Evolutionary conservation across 2,797 vertebrate genomes (phyloP).

Genomic region (Neosilurus mollespiculum): DNA sequence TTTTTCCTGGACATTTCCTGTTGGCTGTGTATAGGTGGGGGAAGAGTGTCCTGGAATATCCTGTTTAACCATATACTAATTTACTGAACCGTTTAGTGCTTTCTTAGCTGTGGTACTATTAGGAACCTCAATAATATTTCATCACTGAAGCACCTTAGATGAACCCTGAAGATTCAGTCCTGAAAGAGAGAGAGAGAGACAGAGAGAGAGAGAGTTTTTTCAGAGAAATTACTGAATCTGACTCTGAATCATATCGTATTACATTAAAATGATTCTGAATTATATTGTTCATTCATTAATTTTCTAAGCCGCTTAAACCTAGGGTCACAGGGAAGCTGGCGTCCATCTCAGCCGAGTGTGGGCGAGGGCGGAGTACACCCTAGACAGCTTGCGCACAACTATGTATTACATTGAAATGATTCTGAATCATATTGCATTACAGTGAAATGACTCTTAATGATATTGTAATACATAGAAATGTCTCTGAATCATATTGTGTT

Average conservation of each 20-base stretch:
- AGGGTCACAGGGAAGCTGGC: too few species aligned
- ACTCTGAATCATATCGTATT: too few species aligned
- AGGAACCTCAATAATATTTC: background rate
- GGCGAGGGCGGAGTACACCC: too few species aligned
- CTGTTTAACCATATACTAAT: background rate
- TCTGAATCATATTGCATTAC: background rate
- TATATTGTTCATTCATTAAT: too few species aligned
- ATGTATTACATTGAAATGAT: too few species aligned
- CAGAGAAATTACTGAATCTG: too few species aligned
- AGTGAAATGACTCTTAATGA: background rate
- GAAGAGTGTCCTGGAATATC: background rate
- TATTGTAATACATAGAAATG: background rate
- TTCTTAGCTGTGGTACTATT: background rate
- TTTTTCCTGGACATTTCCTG: conserved; percentile 22
- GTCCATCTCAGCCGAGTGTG: too few species aligned
- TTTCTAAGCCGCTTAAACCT: too few species aligned
- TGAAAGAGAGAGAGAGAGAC: too few species aligned
- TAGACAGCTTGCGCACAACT: too few species aligned
- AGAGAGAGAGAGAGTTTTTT: too few species aligned
- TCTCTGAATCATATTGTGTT: background rate
- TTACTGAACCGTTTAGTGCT: background rate
- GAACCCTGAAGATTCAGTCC: background rate
- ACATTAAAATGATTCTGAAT: too few species aligned
- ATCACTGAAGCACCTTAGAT: background rate
- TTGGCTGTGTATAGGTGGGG: background rate